phyloP scores from a whole-genome alignment of 2,888 invertebrate species.

The Chymomyza procnemis region DNA sequence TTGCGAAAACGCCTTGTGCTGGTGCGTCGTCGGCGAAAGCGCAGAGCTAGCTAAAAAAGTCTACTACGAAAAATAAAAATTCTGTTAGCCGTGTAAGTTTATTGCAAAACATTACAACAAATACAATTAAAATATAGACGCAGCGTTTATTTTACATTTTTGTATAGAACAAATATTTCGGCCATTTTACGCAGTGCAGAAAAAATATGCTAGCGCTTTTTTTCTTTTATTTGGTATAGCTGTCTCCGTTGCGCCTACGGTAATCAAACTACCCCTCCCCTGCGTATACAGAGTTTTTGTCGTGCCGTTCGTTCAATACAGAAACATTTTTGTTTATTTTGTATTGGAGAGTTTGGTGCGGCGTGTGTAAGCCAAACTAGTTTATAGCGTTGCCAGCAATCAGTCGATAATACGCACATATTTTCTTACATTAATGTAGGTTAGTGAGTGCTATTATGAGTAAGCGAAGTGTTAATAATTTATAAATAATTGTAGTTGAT shows the following conservation, averaged over 20 bases:
- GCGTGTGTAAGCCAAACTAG: conserved; percentile 48
- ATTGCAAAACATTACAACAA: conserved; percentile 28
- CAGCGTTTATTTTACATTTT: conserved; percentile 15
- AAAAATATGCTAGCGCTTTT: conserved; percentile 32
- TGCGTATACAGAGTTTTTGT: conserved; percentile 9
- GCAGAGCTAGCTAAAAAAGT: background rate
- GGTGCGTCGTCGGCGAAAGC: background rate
- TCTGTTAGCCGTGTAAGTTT: conserved; percentile 35
- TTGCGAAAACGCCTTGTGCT: conserved; percentile 40
- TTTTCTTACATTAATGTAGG: conserved; percentile 55
- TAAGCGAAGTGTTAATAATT: background rate
- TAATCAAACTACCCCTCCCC: conserved; percentile 32
- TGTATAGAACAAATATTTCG: conserved; percentile 21
- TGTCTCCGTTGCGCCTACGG: conserved; percentile 45
- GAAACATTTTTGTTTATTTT: conserved; percentile 33
- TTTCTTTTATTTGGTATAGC: conserved; percentile 47
- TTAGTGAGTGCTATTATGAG: conserved; percentile 41
- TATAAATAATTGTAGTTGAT: conserved; percentile 18
- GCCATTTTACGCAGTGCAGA: conserved; percentile 50
- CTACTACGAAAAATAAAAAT: conserved; percentile 27
- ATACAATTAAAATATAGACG: conserved; percentile 18
- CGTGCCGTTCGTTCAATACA: conserved; percentile 13
- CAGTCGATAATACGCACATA: conserved; percentile 31
- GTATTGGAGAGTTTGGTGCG: conserved; percentile 41
- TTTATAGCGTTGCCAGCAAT: conserved; percentile 55